Percentiles rank a stretch among this genome's conserved stretches.
These are phyloP conservation scores for Sminthopsis crassicaudata DNA, from an alignment of 2,113 vertebrate species.

Conservation along the genomic window DNA sequence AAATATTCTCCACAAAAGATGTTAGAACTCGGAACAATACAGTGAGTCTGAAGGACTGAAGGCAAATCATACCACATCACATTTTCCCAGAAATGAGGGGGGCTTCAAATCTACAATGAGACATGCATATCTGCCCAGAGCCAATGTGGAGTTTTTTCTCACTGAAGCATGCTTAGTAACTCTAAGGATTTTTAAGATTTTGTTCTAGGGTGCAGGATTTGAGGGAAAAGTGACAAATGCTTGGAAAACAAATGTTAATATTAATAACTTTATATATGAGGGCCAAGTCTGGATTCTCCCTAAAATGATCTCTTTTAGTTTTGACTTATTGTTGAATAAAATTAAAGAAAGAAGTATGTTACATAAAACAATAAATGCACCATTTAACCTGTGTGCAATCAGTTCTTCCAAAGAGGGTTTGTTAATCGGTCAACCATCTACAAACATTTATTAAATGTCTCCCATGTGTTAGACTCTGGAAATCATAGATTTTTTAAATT, in stretches of 20 bases:
- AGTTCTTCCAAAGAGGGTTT: not conserved
- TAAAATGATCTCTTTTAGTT: not conserved
- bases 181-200: not conserved
- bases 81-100: not conserved
- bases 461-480: not conserved
- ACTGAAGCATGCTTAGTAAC: not conserved
- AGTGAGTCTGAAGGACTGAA: not conserved
- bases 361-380: not conserved
- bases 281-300: not conserved
- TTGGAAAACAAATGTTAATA: not conserved
- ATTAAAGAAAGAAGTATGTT: not conserved
- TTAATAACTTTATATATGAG: not conserved
- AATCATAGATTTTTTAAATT: not conserved
- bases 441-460: not conserved
- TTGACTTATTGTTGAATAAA: not conserved
- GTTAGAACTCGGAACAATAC: not conserved
- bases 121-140: not conserved
- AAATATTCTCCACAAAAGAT: not conserved
- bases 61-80: not conserved
- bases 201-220: not conserved
- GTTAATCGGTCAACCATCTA: not conserved
- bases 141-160: not conserved
- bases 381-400: not conserved
- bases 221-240: not conserved
- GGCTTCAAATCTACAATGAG: not conserved